These are phyloP conservation scores for Yponomeuta sedellus DNA, from an alignment of 2,888 invertebrate species.

Conservation along the genomic window DNA sequence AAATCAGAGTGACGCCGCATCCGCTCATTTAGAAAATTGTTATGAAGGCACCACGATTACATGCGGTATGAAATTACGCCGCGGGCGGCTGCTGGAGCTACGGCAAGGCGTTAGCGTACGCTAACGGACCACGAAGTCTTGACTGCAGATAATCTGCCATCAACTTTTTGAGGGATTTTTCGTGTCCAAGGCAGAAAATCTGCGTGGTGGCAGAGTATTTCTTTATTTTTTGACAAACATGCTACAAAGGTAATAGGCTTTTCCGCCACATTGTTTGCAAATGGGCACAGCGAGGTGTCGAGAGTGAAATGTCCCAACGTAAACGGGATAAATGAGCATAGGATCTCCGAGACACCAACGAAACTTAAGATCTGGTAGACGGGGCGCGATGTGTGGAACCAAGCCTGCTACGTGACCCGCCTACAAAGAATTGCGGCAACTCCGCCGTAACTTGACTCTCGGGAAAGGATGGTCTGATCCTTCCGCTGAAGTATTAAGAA, in stretches of 20 bases:
- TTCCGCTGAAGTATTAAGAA: background rate
- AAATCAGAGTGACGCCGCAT: slow-evolving; percentile 1
- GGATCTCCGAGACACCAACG: background rate
- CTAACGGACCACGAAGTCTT: background rate
- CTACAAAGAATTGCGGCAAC: background rate
- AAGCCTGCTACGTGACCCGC: slow-evolving; percentile 10
- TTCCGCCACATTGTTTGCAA: background rate
- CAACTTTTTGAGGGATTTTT: too few relatives aligned
- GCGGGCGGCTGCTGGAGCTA: background rate
- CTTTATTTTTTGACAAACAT: too few relatives aligned
- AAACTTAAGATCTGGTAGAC: background rate
- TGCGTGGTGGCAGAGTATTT: too few relatives aligned
- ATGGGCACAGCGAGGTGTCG: background rate
- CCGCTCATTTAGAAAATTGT: slow-evolving; percentile 13
- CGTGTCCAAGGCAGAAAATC: too few relatives aligned
- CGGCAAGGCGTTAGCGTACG: background rate
- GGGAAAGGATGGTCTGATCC: background rate
- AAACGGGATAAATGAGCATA: background rate
- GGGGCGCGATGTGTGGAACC: background rate
- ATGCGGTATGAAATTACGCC: slow-evolving; percentile 4
- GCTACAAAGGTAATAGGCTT: background rate
- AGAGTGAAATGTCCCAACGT: background rate
- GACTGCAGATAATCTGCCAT: too few relatives aligned
- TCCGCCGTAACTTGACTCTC: background rate
- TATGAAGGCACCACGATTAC: background rate